Conservation (phyloP, 1,140 invertebrate species). For the Mactra quadrangularis region DNA sequence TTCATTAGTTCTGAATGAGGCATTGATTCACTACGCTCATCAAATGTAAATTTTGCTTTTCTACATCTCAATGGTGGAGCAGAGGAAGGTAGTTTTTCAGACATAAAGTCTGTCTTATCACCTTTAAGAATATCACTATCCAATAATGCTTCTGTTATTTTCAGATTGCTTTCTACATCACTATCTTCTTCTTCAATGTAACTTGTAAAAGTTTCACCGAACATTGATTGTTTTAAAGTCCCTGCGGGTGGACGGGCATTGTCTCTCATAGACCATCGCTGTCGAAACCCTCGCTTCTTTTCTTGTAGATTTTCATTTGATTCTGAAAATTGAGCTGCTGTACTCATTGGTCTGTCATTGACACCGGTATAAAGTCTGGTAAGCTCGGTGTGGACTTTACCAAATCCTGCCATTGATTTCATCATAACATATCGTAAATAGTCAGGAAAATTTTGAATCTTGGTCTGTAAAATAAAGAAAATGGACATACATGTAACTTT, state of each 20-base stretch:
- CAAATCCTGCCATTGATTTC: slow-evolving; percentile 41
- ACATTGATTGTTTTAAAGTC: not conserved
- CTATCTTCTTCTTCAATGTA: slow-evolving; percentile 36
- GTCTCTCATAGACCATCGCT: not conserved
- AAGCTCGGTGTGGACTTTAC: slow-evolving; percentile 41
- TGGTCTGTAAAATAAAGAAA: slow-evolving; percentile 21
- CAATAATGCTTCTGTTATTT: not conserved
- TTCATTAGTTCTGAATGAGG: slow-evolving; percentile 3
- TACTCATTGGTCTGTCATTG: not conserved
- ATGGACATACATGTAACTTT: no score
- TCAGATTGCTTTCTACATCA: not conserved
- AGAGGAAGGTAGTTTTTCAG: not conserved
- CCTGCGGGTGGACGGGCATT: not conserved
- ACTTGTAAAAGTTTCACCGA: slow-evolving; percentile 1
- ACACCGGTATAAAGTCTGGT: not conserved
- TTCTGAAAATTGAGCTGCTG: not conserved
- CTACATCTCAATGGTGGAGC: not conserved
- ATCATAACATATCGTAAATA: slow-evolving; percentile 35
- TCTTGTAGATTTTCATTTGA: not conserved
- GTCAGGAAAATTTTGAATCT: slow-evolving; percentile 37
- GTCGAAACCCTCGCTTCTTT: not conserved
- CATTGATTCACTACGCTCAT: not conserved
- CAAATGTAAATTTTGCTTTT: not conserved
- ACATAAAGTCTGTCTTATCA: no score
- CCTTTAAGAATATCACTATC: no score